phyloP scores from a whole-genome alignment of 2,797 vertebrate species.

The Phrynocephalus vlangalii region DNA sequence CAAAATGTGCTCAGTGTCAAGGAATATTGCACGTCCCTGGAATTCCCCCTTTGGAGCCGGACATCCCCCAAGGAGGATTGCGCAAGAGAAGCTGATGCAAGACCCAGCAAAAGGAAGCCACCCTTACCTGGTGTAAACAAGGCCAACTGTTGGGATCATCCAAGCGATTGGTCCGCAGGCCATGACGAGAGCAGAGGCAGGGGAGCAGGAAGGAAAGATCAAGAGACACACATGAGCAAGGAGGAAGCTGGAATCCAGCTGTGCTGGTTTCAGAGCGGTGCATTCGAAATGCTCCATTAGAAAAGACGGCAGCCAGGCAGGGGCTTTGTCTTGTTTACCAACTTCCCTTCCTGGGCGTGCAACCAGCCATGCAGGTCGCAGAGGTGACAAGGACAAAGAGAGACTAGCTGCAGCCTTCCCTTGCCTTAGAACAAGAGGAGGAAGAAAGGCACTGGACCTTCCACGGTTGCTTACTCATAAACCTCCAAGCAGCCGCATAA shows the following conservation, averaged over 20 bases:
- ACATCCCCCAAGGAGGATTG: conserved; percentile 44
- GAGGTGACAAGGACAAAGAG: neutral
- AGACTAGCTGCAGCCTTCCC: too few relatives aligned
- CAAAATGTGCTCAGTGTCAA: neutral
- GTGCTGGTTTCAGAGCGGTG: conserved; percentile 43
- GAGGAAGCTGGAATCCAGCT: conserved; percentile 51
- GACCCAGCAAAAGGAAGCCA: conserved; percentile 69
- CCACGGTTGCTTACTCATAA: too few relatives aligned
- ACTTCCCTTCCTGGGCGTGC: neutral
- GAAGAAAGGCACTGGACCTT: neutral
- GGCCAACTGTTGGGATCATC: conserved; percentile 89
- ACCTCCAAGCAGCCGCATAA: too few relatives aligned
- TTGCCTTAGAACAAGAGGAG: too few relatives aligned
- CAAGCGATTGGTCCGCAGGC: conserved; percentile 63
- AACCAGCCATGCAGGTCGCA: neutral
- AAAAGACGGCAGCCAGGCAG: conserved; percentile 35
- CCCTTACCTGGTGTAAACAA: conserved; percentile 97
- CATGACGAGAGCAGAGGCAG: conserved; percentile 51
- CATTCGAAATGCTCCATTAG: conserved; percentile 43
- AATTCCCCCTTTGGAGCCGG: conserved; percentile 63
- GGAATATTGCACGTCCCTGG: conserved; percentile 61
- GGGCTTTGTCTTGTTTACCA: neutral
- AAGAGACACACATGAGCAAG: conserved; percentile 41
- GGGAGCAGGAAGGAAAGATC: conserved; percentile 18
- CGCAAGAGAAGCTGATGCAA: conserved; percentile 79